A percentile compares a stretch with the other conserved stretches of the same genome.
Evolutionary conservation across 2,113 vertebrate species (phyloP).

Genomic region (Datnioides undecimradiatus): DNA sequence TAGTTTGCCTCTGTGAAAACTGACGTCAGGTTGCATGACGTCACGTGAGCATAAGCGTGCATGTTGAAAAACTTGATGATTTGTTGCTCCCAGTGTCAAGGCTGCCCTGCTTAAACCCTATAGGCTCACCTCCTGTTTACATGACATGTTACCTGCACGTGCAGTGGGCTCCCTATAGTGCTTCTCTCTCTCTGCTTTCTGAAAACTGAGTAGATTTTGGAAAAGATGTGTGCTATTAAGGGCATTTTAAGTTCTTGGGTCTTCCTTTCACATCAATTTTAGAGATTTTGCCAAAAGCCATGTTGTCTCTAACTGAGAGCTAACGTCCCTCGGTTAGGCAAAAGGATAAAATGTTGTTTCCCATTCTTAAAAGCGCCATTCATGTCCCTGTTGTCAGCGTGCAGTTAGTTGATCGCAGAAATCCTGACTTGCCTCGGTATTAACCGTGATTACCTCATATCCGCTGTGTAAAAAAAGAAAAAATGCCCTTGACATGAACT

Average conservation of each 20-base stretch:
- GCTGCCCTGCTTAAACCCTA: background rate
- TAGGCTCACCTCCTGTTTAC: slow-evolving; percentile 34
- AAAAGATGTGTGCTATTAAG: background rate
- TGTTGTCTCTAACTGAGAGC: background rate
- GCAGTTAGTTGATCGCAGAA: background rate
- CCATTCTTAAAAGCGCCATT: background rate
- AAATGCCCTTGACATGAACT: slow-evolving; percentile 56
- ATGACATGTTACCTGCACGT: slow-evolving; percentile 48
- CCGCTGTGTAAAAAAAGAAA: slow-evolving; percentile 23
- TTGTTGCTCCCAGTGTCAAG: background rate
- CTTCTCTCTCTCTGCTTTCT: background rate
- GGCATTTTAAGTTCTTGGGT: background rate
- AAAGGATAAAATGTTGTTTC: background rate
- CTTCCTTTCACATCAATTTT: background rate
- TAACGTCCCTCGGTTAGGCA: background rate
- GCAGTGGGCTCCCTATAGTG: background rate
- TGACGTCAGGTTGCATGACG: slow-evolving; percentile 54
- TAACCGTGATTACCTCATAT: slow-evolving; percentile 21
- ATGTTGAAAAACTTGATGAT: slow-evolving; percentile 6
- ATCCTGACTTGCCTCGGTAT: slow-evolving; percentile 9
- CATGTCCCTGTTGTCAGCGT: slow-evolving; percentile 2
- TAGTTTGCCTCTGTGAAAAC: background rate
- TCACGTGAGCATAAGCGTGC: slow-evolving; percentile 22
- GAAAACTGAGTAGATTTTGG: slow-evolving; percentile 6
- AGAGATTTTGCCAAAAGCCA: background rate